These are phyloP conservation scores for Arctia plantaginis DNA, from an alignment of 2,888 invertebrate genomes.

Conservation along the genomic window DNA sequence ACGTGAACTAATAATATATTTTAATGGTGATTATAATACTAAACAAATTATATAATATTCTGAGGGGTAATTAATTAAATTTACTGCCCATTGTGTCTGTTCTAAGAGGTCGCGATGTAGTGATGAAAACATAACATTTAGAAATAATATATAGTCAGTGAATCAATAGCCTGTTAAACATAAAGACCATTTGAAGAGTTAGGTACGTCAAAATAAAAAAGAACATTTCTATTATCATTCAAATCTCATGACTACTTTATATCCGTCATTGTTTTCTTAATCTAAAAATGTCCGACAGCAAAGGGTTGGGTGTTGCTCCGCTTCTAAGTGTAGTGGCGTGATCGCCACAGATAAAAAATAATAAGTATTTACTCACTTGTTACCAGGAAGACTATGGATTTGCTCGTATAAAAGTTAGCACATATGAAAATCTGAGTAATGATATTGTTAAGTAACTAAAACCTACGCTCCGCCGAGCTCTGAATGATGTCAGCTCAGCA, in stretches of 20 bases:
- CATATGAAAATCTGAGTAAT: not conserved
- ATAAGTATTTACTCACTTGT: not conserved
- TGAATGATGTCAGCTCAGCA: not conserved
- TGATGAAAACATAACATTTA: not conserved
- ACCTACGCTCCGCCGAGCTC: not conserved
- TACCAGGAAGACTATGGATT: not conserved
- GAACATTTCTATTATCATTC: no score
- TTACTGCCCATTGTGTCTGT: not conserved
- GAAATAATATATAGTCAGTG: no score
- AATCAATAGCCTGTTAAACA: no score
- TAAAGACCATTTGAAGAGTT: no score
- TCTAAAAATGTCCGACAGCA: no score
- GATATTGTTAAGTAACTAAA: not conserved
- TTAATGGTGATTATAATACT: not conserved
- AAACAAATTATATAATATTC: not conserved
- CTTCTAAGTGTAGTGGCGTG: no score
- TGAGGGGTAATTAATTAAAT: not conserved
- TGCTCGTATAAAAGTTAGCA: not conserved
- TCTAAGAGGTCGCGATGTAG: not conserved
- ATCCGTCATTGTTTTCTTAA: no score
- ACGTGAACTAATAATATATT: not conserved
- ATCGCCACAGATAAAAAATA: no score
- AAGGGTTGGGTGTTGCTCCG: no score
- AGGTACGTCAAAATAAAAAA: no score
- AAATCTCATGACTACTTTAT: no score